Base-by-base conservation (phyloP, 2,797 vertebrate species). In the Malurus splendens region DNA sequence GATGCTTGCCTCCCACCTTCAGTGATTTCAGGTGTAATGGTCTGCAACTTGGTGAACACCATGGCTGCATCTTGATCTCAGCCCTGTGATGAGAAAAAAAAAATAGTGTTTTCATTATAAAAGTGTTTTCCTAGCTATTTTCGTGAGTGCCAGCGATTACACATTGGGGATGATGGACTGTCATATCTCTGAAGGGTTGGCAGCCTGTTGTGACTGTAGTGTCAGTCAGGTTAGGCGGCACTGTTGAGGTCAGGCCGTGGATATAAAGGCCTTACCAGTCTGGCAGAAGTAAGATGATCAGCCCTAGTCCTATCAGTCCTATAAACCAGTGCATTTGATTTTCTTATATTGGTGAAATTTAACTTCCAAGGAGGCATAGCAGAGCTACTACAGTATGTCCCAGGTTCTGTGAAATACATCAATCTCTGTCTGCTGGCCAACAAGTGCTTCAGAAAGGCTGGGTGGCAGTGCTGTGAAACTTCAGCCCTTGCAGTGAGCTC, bases 391-490 rank as follows among this genome's bases (percentile, higher is more conserved):
- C 14, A 30, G n/a, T 23, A 55, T 10, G 41, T 54, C 39, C 13
- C 50, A 59, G 47, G 54, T 28, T 30, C 32, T 82, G 25, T 12
- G 18, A 54, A 57, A 41, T 67, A 24, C 0, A 4, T 39, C 16
- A 1, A 1, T 30, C 12, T 75, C 45, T 2, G 0, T 16, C 8
- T 4, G 8, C 20, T 0, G 0, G 9, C 25, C 36, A 17, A 5
- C 30, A 4, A 56, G 38, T 6, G 3, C 39, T 85, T 75, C 36
- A 32, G 42, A 52, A 61, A 39, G 47, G 17, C 13, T 75, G 24
- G 0, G 33, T 33, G n/a, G 5, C 1, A 3, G 22, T 24, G 45
- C 38, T 3, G 0, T 45, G 36, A 6, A 70, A 0, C 25, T 23
- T 45, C 38, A 51, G 14, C 48, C 30, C 20, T 38, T 14, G 7